Percentiles rank a stretch among this genome's conserved stretches.
Evolutionary conservation across 2,888 invertebrate genomes (phyloP).

Genomic region (Hyposoter dolosus): DNA sequence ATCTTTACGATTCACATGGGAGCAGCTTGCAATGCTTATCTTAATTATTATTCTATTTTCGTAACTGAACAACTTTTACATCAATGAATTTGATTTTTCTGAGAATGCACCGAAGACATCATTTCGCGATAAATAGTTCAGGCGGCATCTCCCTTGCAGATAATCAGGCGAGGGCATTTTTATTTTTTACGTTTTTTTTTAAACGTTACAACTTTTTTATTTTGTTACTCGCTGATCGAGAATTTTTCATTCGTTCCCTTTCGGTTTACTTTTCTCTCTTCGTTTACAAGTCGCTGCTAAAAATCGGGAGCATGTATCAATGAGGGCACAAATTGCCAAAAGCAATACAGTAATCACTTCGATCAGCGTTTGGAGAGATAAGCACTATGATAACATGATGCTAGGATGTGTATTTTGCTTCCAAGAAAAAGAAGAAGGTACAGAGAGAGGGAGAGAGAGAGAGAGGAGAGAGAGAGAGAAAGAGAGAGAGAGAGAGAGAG

Average conservation of each 20-base stretch:
- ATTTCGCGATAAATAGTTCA: not conserved
- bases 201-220: not conserved
- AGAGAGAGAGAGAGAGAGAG: not conserved
- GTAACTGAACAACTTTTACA: not conserved
- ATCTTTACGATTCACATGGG: constrained; percentile 4
- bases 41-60: not conserved
- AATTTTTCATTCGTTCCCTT: not conserved
- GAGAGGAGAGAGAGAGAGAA: not conserved
- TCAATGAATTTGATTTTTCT: not conserved
- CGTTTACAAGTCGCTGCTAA: constrained; percentile 7
- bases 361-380: constrained; percentile 31
- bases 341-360: constrained; percentile 36
- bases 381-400: constrained; percentile 35
- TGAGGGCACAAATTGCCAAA: constrained; percentile 21
- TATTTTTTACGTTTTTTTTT: not conserved
- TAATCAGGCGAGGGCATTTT: not conserved
- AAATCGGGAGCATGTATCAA: not conserved
- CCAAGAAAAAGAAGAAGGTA: not conserved
- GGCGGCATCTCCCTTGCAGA: not conserved
- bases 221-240: not conserved
- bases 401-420: constrained; percentile 6
- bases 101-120: not conserved
- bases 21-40: not conserved
- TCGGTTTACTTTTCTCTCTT: not conserved
- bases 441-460: not conserved